phyloP scores from a whole-genome alignment of 2,797 vertebrate species.

The Spinibarbus caldwelli region DNA sequence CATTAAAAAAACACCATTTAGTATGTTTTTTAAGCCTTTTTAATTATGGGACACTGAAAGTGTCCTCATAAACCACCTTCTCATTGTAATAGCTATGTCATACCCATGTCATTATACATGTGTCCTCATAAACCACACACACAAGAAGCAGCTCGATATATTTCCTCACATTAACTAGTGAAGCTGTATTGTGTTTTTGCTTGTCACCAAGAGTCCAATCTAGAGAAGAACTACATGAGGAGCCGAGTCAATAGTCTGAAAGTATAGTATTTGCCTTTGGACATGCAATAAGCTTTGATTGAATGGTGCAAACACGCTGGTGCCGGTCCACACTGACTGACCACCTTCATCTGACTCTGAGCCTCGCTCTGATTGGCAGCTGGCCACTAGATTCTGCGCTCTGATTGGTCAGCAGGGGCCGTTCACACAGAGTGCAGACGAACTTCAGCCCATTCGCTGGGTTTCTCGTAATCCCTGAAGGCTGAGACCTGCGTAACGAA shows the following conservation, averaged over 20 bases:
- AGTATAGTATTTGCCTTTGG: conserved; percentile 52
- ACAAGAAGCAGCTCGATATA: neutral
- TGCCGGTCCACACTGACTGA: conserved; percentile 50
- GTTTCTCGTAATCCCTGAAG: conserved; percentile 52
- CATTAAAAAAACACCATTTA: too few species aligned
- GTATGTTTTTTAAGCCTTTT: too few species aligned
- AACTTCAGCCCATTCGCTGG: conserved; percentile 37
- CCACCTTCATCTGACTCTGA: conserved; percentile 39
- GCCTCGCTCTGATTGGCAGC: too few species aligned
- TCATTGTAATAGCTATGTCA: too few species aligned
- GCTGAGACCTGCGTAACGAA: conserved; percentile 64
- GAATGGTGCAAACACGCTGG: conserved; percentile 7
- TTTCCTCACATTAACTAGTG: neutral
- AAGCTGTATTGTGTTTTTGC: neutral
- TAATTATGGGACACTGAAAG: too few species aligned
- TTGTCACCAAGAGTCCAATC: neutral
- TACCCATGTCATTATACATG: too few species aligned
- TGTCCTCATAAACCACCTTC: too few species aligned
- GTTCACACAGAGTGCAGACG: conserved; percentile 19
- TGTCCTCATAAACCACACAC: too few species aligned
- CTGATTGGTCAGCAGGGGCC: too few species aligned
- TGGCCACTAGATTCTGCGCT: too few species aligned
- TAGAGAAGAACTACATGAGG: conserved; percentile 6
- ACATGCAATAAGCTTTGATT: conserved; percentile 62
- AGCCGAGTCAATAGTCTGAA: conserved; percentile 49